Percentiles rank a stretch among this genome's conserved stretches.
These are phyloP conservation scores for Eucriotettix oculatus DNA, from an alignment of 2,888 invertebrate species.

Conservation along the genomic window DNA sequence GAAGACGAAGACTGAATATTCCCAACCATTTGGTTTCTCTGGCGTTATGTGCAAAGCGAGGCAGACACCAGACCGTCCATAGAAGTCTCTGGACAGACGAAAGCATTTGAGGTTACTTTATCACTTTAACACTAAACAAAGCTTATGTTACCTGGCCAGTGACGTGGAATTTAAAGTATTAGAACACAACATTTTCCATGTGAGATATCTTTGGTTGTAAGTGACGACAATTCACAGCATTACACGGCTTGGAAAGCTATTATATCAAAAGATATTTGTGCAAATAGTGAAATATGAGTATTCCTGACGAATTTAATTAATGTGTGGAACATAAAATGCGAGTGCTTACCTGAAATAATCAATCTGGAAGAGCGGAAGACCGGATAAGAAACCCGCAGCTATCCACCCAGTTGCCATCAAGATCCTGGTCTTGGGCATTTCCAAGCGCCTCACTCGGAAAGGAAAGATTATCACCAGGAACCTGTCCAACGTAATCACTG, in stretches of 20 bases:
- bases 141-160: too few relatives aligned
- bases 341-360: constrained; percentile 24
- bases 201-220: too few relatives aligned
- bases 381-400: constrained; percentile 20
- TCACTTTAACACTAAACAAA: too few relatives aligned
- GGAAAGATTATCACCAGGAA: constrained; percentile 25
- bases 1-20: constrained; percentile 34
- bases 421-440: constrained; percentile 19
- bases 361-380: constrained; percentile 20
- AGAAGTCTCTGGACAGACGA: constrained; percentile 22
- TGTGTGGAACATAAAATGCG: too few relatives aligned
- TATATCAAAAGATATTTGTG: too few relatives aligned
- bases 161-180: too few relatives aligned
- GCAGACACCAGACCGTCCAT: constrained; percentile 33
- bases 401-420: constrained; percentile 23
- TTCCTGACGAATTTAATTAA: too few relatives aligned
- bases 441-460: constrained; percentile 21
- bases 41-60: constrained; percentile 32
- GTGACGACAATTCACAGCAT: too few relatives aligned
- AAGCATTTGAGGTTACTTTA: too few relatives aligned
- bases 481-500: constrained; percentile 24
- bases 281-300: too few relatives aligned
- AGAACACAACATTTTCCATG: too few relatives aligned
- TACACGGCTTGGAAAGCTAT: too few relatives aligned
- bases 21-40: constrained; percentile 31